phyloP scores from a whole-genome alignment of 2,113 vertebrate genomes.

The Cairina moschata region DNA sequence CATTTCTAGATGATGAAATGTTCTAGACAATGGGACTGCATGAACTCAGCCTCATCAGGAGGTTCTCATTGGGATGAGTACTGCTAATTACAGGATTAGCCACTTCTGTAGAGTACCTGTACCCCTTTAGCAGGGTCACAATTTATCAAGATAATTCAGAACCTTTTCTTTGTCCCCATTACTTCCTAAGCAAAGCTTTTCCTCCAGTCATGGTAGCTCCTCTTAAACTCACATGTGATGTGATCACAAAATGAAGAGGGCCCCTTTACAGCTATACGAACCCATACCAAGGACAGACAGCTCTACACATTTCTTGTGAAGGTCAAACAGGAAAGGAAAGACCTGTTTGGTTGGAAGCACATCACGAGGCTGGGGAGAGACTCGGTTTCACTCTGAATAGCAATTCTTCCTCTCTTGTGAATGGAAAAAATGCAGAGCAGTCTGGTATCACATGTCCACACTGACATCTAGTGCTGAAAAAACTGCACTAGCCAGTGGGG shows the following conservation, averaged over 20 bases:
- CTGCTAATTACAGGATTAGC: background rate
- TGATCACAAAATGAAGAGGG: background rate
- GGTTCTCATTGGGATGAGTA: background rate
- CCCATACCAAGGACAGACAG: background rate
- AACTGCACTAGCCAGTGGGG: slow-evolving; percentile 38
- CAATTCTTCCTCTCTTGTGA: background rate
- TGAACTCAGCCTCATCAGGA: background rate
- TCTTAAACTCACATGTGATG: background rate
- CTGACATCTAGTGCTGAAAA: slow-evolving; percentile 82
- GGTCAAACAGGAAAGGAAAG: background rate
- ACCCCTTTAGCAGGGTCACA: background rate
- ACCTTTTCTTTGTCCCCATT: background rate
- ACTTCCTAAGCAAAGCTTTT: slow-evolving; percentile 7
- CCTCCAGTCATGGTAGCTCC: background rate
- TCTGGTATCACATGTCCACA: slow-evolving; percentile 65
- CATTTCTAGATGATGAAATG: background rate
- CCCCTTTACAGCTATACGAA: background rate
- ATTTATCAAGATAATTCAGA: background rate
- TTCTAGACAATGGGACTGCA: background rate
- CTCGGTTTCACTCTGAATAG: background rate
- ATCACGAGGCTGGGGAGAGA: background rate
- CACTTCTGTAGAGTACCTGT: background rate
- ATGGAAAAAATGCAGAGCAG: background rate
- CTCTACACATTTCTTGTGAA: background rate
- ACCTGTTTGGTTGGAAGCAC: background rate